Evolutionary conservation across 2,113 vertebrate species (phyloP), one percentile per base, ranked within the genome.

Genomic region (Bothrops jararaca): DNA sequence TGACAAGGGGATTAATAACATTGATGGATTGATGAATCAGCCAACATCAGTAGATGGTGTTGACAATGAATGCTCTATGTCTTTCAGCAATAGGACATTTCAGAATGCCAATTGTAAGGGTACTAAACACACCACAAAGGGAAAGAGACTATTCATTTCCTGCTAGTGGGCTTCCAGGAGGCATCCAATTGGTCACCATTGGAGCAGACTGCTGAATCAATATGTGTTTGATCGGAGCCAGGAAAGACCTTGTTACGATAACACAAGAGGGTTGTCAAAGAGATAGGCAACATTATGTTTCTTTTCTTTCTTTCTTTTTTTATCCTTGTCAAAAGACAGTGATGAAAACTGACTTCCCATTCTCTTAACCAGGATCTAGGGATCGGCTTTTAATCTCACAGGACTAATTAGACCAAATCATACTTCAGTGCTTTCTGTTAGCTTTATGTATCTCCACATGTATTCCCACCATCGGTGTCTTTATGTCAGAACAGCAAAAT

Each of bases 371-470:
- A 89, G 92, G 95, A 95, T 95, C 69, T 39, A 80, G 69, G 69
- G 69, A 80, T 80, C 22, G 69, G 34, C 39, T 80, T 80, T 94
- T 96, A 96, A 95, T 93, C 96, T 96, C 96, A 90, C 96, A 97
- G 95, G 95, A 96, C 97, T 97, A 96, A 97, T 97, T 97, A 97
- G 96, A 96, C 97, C 95, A 93, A 97, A 96, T 94, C 94, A 92
- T 95, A 39, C 69, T 80, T 80, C 95, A 95, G 96, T 95, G 94
- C 95, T 96, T 97, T 96, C 95, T 96, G 96, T 96, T 95, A 95
- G 96, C 95, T 97, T 97, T 96, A 89, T 92, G 91, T 60, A 90
- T 95, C 74, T 96, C 95, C 96, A 96, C 96, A 95, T 95, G 95
- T 95, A 90, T 95, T 97, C 96, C 96, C 96, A 56, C 95, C 94